Evolutionary conservation across 1,140 invertebrate species (phyloP), one percentile per base, ranked within the genome.

Genomic region (Pogonomyrmex californicus): DNA sequence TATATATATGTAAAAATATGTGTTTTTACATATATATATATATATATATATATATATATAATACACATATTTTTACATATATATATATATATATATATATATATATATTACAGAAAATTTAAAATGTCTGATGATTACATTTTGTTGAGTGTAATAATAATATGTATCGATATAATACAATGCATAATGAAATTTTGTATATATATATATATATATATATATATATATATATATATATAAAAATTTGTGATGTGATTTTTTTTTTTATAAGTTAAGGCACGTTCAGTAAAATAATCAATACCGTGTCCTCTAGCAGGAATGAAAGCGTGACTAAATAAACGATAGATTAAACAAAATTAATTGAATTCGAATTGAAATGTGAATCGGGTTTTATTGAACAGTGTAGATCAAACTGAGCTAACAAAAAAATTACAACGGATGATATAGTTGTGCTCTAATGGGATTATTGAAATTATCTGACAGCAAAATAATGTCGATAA

Each of bases 331-430:
- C 17, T 60, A 58, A 77, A 63, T 63, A 77, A 47, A n/a, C 36
- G 38, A 30, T 38, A 36, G 36, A 62, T 63, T 63, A 63, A 44
- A 36, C 63, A 17, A 77, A 77, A 77, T 77, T 44, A 77, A 63
- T 63, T n/a, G 41, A 14, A 77, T 77, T 77, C n/a, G 54, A 60
- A 77, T 63, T 77, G 14, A 38, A 33, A 77, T 44, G 23, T 23
- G 0, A 44, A 63, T 2, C 30, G 38, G 56, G 7, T 30, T 63
- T 44, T 33, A 77, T 77, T 77, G 9, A 4, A 0, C 10, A 44
- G 6, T 12, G 30, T 47, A 60, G 9, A 63, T 47, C 38, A 77
- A 30, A 62, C 4, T 44, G 75, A 44, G 38, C 14, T 36, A 62
- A 77, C n/a, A 17, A 75, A 75, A 63, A 77, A 63, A 77, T 63